phyloP scores from a whole-genome alignment of 53 echinoderm and acorn worm species.

The Holothuria leucospilota region DNA sequence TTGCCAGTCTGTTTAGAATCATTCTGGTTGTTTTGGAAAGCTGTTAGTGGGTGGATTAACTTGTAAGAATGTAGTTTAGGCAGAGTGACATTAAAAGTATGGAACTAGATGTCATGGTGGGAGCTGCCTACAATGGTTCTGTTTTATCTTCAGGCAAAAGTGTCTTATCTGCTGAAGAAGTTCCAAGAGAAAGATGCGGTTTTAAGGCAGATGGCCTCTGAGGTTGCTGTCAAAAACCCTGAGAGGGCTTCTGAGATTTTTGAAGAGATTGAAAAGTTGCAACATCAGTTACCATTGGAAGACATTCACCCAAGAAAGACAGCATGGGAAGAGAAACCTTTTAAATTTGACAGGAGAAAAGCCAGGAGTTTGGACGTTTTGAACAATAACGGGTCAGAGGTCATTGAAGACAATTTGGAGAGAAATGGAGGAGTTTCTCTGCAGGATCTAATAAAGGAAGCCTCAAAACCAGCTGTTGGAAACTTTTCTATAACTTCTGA shows the following conservation, averaged over 20 bases:
- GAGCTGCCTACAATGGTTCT: not conserved
- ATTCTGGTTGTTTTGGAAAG: too few species aligned
- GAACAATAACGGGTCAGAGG: not conserved
- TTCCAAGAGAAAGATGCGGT: conserved; percentile 86
- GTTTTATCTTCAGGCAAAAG: conserved; percentile 78
- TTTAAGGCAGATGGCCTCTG: conserved; percentile 77
- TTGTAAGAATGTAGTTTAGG: too few species aligned
- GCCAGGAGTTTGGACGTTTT: not conserved
- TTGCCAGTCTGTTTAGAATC: too few species aligned
- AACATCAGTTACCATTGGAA: conserved; percentile 1
- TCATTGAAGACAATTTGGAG: not conserved
- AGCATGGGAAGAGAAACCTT: too few species aligned
- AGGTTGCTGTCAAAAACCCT: conserved; percentile 62
- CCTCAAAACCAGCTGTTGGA: conserved; percentile 29
- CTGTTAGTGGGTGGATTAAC: too few species aligned
- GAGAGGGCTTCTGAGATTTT: conserved; percentile 73
- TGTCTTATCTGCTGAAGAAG: conserved; percentile 85
- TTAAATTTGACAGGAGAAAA: not conserved
- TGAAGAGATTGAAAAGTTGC: conserved; percentile 70
- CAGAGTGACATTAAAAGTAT: too few species aligned
- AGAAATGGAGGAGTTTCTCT: conserved; percentile 21
- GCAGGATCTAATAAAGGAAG: conserved; percentile 39
- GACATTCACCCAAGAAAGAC: not conserved
- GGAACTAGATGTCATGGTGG: too few species aligned
- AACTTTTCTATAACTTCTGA: not conserved